phyloP scores from a whole-genome alignment of 2,797 vertebrate genomes.

The Argya squamiceps region DNA sequence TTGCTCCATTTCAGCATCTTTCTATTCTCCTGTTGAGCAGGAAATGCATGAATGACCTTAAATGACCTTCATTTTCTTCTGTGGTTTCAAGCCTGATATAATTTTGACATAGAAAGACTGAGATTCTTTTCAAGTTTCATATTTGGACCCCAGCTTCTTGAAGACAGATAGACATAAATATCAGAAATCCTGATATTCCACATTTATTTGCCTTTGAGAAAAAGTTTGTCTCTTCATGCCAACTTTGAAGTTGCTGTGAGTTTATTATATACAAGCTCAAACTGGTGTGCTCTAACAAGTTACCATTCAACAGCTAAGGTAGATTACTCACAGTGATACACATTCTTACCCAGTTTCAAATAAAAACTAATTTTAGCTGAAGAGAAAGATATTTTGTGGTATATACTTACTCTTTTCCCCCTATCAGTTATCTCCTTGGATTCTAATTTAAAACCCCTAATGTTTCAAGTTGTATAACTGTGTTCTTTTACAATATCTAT shows the following conservation, averaged over 20 bases:
- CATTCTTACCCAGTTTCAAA: not conserved
- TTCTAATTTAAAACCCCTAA: not conserved
- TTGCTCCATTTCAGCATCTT: not conserved
- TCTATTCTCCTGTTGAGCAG: not conserved
- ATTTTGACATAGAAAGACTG: not conserved
- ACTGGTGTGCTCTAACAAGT: not conserved
- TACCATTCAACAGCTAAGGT: not conserved
- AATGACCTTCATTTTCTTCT: not conserved
- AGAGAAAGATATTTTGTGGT: not conserved
- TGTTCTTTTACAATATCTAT: not conserved
- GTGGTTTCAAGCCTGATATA: rapidly evolving
- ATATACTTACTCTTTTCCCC: rapidly evolving
- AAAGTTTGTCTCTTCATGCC: not conserved
- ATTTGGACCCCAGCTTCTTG: not conserved
- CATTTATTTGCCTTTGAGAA: not conserved
- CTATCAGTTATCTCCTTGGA: not conserved
- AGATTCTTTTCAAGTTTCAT: not conserved
- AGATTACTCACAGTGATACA: not conserved
- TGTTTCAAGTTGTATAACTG: not conserved
- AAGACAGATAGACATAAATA: not conserved
- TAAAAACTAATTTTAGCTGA: not conserved
- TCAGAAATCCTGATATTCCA: not conserved
- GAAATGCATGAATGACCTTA: not conserved
- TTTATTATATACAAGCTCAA: not conserved
- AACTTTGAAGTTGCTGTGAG: not conserved